A percentile compares a stretch with the other conserved stretches of the same genome.
These are phyloP conservation scores for Esox masquinongy DNA, from an alignment of 2,797 vertebrate genomes.

Conservation along the genomic window DNA sequence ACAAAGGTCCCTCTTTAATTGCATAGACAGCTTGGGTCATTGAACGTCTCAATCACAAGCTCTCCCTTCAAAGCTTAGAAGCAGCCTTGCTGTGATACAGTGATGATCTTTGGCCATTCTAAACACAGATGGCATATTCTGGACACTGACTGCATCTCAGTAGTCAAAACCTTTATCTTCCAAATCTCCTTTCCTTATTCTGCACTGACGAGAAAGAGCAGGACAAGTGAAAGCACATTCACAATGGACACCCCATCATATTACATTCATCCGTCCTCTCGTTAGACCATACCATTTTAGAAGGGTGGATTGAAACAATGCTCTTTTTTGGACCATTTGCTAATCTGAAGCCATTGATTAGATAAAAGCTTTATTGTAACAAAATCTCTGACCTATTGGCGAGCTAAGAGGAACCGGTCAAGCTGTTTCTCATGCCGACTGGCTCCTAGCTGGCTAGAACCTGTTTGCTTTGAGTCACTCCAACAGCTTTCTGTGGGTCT, in stretches of 20 bases:
- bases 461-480: constrained; percentile 10
- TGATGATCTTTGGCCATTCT: neutral
- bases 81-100: constrained; percentile 9
- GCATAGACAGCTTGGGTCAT: neutral
- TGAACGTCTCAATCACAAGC: neutral
- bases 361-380: neutral
- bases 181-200: neutral
- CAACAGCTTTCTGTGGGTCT: constrained; percentile 4
- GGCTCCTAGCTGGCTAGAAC: constrained; percentile 3
- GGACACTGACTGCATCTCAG: neutral
- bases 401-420: neutral
- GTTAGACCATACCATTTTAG: neutral
- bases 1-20: constrained; percentile 3
- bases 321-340: neutral
- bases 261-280: neutral
- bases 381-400: neutral
- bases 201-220: neutral
- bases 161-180: neutral
- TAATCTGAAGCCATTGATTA: neutral
- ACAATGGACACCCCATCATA: neutral
- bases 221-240: neutral
- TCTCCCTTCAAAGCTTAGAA: neutral
- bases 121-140: neutral
- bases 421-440: neutral
- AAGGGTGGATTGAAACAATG: neutral